These are phyloP conservation scores for Latrodectus hesperus DNA, from an alignment of 2,888 invertebrate genomes.

Conservation along the genomic window DNA sequence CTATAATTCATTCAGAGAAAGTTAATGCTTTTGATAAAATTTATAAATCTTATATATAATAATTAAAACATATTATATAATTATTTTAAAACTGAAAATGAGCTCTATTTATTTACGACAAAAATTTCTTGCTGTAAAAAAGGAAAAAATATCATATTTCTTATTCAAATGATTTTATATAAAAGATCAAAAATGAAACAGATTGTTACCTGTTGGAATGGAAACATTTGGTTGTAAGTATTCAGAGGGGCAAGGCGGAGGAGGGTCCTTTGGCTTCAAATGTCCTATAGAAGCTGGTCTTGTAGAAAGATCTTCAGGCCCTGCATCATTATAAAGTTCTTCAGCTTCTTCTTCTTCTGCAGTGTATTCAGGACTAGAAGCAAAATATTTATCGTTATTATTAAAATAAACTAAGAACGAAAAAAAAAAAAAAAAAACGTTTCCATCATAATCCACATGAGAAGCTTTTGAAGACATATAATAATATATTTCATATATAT, in stretches of 20 bases:
- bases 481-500: neutral
- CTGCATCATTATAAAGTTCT: conserved; percentile 58
- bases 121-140: too few species aligned
- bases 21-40: too few species aligned
- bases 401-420: neutral
- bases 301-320: conserved; percentile 6
- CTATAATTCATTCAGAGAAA: too few species aligned
- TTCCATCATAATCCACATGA: too few species aligned
- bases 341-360: conserved; percentile 62
- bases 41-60: too few species aligned
- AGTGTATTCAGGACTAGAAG: conserved; percentile 57
- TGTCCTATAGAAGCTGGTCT: neutral
- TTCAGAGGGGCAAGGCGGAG: conserved; percentile 50
- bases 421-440: neutral
- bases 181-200: too few species aligned
- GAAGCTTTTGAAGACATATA: too few species aligned
- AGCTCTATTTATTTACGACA: too few species aligned
- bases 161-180: too few species aligned
- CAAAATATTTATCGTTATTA: neutral
- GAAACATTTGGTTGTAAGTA: conserved; percentile 61
- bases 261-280: conserved; percentile 43
- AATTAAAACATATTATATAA: too few species aligned
- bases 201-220: conserved; percentile 19
- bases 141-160: too few species aligned
- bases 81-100: too few species aligned